Conservation (phyloP, 2,113 vertebrate species). For the Eudyptes chrysolophus region DNA sequence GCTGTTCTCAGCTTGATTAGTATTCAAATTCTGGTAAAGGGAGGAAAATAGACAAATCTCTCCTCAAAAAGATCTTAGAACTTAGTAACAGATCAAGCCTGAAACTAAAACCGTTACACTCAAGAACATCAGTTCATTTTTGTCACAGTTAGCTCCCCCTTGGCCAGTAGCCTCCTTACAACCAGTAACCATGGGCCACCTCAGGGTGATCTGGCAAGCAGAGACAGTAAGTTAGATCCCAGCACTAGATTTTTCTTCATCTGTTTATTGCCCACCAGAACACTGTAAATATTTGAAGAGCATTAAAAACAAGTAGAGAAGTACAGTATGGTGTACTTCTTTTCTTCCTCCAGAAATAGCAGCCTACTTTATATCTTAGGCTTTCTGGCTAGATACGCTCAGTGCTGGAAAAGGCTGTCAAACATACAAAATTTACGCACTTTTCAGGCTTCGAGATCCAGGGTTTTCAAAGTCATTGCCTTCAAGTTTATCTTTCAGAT, state of each 20-base stretch:
- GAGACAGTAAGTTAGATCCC: not conserved
- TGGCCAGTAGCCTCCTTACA: not conserved
- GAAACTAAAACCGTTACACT: not conserved
- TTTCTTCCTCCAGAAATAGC: not conserved
- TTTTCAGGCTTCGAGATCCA: constrained; percentile 83
- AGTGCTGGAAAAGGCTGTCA: not conserved
- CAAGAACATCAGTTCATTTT: not conserved
- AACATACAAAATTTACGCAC: constrained; percentile 26
- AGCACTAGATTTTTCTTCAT: not conserved
- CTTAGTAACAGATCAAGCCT: not conserved
- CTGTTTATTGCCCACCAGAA: not conserved
- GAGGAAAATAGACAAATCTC: not conserved
- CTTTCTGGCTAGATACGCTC: not conserved
- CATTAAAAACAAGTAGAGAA: not conserved
- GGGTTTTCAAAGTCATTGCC: constrained; percentile 87
- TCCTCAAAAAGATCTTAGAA: not conserved
- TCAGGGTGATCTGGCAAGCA: not conserved
- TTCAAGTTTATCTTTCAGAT: constrained; percentile 96
- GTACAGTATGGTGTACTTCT: too few species aligned
- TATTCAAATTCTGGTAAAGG: not conserved
- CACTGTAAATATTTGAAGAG: not conserved
- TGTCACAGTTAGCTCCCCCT: not conserved
- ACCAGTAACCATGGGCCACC: not conserved
- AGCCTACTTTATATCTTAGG: not conserved
- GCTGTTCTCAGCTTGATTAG: not conserved